Evolutionary conservation across 2,113 vertebrate species (phyloP).

Genomic region (Cyanistes caeruleus): DNA sequence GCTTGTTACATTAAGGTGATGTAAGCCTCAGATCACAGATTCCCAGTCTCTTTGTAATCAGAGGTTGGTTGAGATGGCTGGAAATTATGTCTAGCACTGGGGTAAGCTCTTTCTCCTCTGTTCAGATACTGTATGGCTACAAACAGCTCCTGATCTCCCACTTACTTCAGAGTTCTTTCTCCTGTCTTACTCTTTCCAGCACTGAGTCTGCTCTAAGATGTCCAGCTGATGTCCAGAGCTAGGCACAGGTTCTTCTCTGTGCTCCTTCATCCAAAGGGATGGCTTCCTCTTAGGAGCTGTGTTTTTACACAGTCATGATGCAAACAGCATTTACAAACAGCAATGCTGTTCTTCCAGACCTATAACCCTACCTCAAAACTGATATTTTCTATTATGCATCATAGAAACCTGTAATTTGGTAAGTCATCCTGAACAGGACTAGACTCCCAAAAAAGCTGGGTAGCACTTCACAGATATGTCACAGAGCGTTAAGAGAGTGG

Average conservation of each 20-base stretch:
- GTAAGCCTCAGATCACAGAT: not conserved
- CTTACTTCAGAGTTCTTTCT: not conserved
- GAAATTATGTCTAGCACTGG: not conserved
- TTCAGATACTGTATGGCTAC: not conserved
- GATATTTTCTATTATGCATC: not conserved
- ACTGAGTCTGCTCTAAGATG: not conserved
- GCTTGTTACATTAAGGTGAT: not conserved
- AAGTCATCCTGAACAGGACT: not conserved
- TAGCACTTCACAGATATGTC: not conserved
- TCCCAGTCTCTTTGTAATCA: not conserved
- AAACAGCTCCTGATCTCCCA: not conserved
- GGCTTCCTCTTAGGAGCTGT: accelerated
- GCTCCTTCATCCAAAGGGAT: not conserved
- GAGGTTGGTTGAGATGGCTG: not conserved
- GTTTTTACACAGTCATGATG: not conserved
- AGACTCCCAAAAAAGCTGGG: not conserved
- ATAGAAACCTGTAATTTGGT: not conserved
- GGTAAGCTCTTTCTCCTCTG: not conserved
- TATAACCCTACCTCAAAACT: not conserved
- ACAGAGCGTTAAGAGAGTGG: not conserved
- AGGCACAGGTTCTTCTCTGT: not conserved
- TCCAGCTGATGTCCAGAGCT: not conserved
- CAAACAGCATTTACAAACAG: not conserved
- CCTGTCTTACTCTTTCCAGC: not conserved
- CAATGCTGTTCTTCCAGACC: not conserved